These are phyloP conservation scores for Thymelicus lineola DNA, from an alignment of 2,888 invertebrate species.

Conservation along the genomic window DNA sequence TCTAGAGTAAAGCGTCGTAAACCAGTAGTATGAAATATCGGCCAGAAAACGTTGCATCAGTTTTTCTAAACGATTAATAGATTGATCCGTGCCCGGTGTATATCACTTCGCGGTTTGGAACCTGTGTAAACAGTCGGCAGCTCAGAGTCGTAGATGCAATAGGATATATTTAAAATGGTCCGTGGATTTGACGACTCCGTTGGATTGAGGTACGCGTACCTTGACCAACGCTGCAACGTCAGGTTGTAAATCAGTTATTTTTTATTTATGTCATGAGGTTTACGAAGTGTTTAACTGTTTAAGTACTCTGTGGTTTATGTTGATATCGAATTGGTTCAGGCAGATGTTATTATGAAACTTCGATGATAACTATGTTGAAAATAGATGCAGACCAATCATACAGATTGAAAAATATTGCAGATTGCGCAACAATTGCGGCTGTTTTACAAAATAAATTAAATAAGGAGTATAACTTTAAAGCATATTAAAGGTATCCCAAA, in stretches of 20 bases:
- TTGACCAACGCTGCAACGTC: not conserved
- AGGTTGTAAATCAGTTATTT: not conserved
- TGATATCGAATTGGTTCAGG: not conserved
- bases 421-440: no score
- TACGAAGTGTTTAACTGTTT: no score
- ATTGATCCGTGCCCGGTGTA: constrained; percentile 18
- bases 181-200: not conserved
- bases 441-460: no score
- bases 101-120: constrained; percentile 16
- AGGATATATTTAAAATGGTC: constrained; percentile 24
- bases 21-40: constrained; percentile 1
- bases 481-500: no score
- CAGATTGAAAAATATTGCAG: no score
- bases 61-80: not conserved
- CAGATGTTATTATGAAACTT: not conserved
- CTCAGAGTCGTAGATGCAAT: not conserved
- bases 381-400: no score
- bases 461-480: no score
- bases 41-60: not conserved
- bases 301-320: no score
- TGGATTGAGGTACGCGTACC: not conserved
- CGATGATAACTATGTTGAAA: no score
- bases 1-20: not conserved
- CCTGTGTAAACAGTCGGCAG: constrained; percentile 7
- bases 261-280: not conserved